Evolutionary conservation across 2,113 vertebrate genomes (phyloP).

Genomic region (Menidia beryllina): DNA sequence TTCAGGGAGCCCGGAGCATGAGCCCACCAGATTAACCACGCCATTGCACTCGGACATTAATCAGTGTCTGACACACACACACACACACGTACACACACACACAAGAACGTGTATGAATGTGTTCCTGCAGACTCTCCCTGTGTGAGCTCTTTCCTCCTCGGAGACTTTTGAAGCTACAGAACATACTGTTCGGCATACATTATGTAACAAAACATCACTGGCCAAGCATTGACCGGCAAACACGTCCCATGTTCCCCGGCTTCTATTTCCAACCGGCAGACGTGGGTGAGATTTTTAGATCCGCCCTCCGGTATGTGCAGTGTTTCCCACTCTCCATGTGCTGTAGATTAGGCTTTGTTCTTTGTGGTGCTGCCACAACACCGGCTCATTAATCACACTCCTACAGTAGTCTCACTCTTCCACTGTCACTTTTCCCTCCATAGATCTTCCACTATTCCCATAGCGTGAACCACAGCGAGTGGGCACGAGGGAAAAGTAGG

Average conservation of each 20-base stretch:
- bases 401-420: slow-evolving; percentile 58
- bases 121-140: slow-evolving; percentile 7
- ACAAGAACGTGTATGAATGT: slow-evolving; percentile 8
- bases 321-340: slow-evolving; percentile 71
- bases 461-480: slow-evolving; percentile 69
- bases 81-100: slow-evolving; percentile 29
- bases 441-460: slow-evolving; percentile 54
- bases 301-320: slow-evolving; percentile 44
- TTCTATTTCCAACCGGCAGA: slow-evolving; percentile 35
- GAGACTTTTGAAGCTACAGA: slow-evolving; percentile 14
- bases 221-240: slow-evolving; percentile 29
- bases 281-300: slow-evolving; percentile 38
- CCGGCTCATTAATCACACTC: slow-evolving; percentile 75
- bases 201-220: slow-evolving; percentile 36
- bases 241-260: slow-evolving; percentile 10
- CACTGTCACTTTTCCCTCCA: slow-evolving; percentile 35
- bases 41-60: slow-evolving; percentile 32
- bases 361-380: slow-evolving; percentile 70
- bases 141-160: slow-evolving; percentile 8
- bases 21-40: slow-evolving; percentile 53
- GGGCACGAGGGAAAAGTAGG: slow-evolving; percentile 69
- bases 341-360: slow-evolving; percentile 76
- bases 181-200: slow-evolving; percentile 21
- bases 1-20: slow-evolving; percentile 22
- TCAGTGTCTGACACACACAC: slow-evolving; percentile 40